Percentiles rank a stretch among this genome's conserved stretches.
phyloP scores from a whole-genome alignment of 1,140 invertebrate genomes.

The Sminthurinus signatus region DNA sequence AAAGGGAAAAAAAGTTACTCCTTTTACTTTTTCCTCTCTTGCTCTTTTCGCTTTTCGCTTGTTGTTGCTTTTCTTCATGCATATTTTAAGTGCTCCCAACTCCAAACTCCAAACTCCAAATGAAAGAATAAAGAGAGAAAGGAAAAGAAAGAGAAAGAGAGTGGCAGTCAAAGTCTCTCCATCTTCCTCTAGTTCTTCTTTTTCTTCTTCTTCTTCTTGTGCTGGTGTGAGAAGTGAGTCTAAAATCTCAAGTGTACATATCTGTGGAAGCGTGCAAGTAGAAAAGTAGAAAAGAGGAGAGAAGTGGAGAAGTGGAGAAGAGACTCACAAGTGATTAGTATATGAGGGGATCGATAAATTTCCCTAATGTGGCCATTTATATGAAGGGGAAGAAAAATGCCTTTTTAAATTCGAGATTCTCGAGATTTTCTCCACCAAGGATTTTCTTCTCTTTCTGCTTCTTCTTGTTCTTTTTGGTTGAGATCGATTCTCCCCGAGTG shows the following conservation, averaged over 20 bases:
- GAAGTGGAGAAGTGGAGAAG: slow-evolving; percentile 12
- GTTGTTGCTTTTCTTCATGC: no score
- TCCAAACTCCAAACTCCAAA: no score
- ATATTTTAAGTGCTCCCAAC: no score
- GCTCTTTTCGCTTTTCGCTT: no score
- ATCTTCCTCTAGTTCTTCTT: no score
- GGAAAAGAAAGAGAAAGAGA: slow-evolving; percentile 4
- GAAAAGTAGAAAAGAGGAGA: background rate
- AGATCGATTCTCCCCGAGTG: slow-evolving; percentile 38
- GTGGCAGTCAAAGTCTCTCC: no score
- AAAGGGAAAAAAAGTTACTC: no score
- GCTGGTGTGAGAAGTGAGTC: background rate
- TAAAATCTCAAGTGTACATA: no score
- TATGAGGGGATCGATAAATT: slow-evolving; percentile 41
- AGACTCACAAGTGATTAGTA: slow-evolving; percentile 32
- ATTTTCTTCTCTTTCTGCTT: no score
- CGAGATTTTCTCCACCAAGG: slow-evolving; percentile 38
- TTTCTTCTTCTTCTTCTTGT: no score
- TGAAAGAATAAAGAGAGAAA: background rate
- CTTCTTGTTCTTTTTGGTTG: no score
- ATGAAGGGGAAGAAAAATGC: slow-evolving; percentile 41
- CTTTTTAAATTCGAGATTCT: slow-evolving; percentile 42
- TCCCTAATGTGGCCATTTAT: slow-evolving; percentile 41
- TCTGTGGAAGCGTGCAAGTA: background rate
- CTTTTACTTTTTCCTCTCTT: no score